phyloP scores from a whole-genome alignment of 2,888 invertebrate species.

The Chalcis sispes region DNA sequence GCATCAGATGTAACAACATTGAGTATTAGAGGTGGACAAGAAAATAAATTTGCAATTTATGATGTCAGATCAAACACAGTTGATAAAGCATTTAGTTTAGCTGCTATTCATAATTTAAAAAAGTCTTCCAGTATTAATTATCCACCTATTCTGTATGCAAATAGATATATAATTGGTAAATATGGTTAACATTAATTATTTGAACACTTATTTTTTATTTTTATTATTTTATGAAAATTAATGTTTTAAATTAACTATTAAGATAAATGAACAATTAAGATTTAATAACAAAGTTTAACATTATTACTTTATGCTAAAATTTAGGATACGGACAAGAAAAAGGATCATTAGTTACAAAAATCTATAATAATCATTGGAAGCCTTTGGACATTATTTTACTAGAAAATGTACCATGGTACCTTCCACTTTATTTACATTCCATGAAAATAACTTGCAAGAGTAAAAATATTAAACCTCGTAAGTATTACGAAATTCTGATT shows the following conservation, averaged over 20 bases:
- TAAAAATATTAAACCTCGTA: slow-evolving; percentile 79
- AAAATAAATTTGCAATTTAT: slow-evolving; percentile 84
- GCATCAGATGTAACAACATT: slow-evolving; percentile 79
- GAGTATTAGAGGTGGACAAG: slow-evolving; percentile 84
- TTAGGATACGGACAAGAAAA: slow-evolving; percentile 93
- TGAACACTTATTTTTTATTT: slow-evolving; percentile 2
- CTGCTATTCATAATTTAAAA: slow-evolving; percentile 78
- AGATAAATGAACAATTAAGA: background rate
- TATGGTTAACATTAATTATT: slow-evolving; percentile 1
- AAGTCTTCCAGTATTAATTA: slow-evolving; percentile 78
- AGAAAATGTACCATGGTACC: slow-evolving; percentile 94
- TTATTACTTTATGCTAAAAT: slow-evolving; percentile 36
- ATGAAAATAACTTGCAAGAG: slow-evolving; percentile 82
- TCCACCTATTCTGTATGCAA: slow-evolving; percentile 85
- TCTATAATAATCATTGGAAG: slow-evolving; percentile 88
- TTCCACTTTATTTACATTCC: slow-evolving; percentile 93
- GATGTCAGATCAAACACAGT: slow-evolving; percentile 77
- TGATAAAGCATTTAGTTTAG: slow-evolving; percentile 83
- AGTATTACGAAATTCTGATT: slow-evolving; percentile 46
- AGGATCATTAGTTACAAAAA: slow-evolving; percentile 91
- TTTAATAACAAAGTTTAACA: slow-evolving; percentile 4
- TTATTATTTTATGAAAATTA: background rate
- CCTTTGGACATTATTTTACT: slow-evolving; percentile 87
- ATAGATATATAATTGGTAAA: slow-evolving; percentile 84
- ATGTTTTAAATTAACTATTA: background rate